These are phyloP conservation scores for Bellardia bayeri DNA, from an alignment of 2,888 invertebrate genomes.

Conservation along the genomic window DNA sequence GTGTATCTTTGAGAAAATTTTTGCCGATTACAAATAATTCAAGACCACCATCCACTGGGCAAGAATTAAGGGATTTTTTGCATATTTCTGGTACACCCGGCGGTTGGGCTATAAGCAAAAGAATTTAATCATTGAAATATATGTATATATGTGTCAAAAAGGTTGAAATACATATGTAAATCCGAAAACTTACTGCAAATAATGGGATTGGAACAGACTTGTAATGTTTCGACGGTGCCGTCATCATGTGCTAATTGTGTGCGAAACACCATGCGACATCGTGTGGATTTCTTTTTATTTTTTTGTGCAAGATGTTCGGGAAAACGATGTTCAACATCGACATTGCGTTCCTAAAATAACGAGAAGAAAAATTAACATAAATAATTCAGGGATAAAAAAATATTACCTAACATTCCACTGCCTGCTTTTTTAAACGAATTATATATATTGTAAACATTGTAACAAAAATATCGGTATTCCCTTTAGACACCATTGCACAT, in stretches of 20 bases:
- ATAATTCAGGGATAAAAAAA: background rate
- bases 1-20: conserved; percentile 95
- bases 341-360: conserved; percentile 90
- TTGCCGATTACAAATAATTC: conserved; percentile 95
- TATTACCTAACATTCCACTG: too few relatives aligned
- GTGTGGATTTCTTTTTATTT: conserved; percentile 96
- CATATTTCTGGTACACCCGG: conserved; percentile 96
- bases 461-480: too few relatives aligned
- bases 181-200: conserved; percentile 91
- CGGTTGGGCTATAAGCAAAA: conserved; percentile 89
- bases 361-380: conserved; percentile 71
- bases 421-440: too few relatives aligned
- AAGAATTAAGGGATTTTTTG: conserved; percentile 93
- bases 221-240: conserved; percentile 92
- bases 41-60: conserved; percentile 91
- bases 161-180: background rate
- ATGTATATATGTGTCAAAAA: background rate
- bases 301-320: conserved; percentile 92
- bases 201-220: conserved; percentile 95
- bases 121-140: too few relatives aligned
- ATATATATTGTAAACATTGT: too few relatives aligned
- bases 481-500: too few relatives aligned
- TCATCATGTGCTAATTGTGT: conserved; percentile 91
- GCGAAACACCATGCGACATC: conserved; percentile 97
- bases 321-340: conserved; percentile 96